phyloP scores from a whole-genome alignment of 1,140 invertebrate species.

The Grapholita molesta region DNA sequence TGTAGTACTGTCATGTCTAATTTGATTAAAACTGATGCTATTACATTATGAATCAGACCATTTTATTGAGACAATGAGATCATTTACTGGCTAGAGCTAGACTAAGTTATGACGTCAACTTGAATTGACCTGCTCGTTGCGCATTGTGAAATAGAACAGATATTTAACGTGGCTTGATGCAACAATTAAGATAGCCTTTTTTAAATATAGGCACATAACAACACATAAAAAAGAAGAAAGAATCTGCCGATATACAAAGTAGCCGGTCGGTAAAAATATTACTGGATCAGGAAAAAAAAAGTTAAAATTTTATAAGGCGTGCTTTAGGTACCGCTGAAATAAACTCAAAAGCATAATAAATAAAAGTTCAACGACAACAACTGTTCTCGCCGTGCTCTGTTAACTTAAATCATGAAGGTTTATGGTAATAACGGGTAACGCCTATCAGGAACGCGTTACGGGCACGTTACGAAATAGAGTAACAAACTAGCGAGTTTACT shows the following conservation, averaged over 20 bases:
- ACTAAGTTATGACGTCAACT: background rate
- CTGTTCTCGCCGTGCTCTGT: background rate
- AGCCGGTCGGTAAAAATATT: no score
- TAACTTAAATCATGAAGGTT: background rate
- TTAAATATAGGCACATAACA: no score
- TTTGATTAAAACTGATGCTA: constrained; percentile 19
- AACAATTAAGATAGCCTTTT: no score
- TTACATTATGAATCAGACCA: constrained; percentile 32
- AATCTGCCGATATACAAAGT: no score
- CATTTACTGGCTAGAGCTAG: constrained; percentile 19
- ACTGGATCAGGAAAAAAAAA: no score
- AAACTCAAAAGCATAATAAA: background rate
- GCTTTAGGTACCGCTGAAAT: background rate
- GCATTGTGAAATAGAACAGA: background rate
- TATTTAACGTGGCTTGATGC: background rate
- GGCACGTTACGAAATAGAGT: background rate
- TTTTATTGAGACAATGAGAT: constrained; percentile 28
- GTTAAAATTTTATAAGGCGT: no score
- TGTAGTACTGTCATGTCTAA: background rate
- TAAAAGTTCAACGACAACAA: background rate
- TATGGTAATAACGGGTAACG: constrained; percentile 2
- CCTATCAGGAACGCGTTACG: background rate
- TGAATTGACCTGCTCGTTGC: background rate
- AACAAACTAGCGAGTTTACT: background rate
- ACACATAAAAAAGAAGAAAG: no score